These are phyloP conservation scores for Prionailurus bengalensis DNA, from an alignment of 2,113 vertebrate genomes.

Conservation along the genomic window DNA sequence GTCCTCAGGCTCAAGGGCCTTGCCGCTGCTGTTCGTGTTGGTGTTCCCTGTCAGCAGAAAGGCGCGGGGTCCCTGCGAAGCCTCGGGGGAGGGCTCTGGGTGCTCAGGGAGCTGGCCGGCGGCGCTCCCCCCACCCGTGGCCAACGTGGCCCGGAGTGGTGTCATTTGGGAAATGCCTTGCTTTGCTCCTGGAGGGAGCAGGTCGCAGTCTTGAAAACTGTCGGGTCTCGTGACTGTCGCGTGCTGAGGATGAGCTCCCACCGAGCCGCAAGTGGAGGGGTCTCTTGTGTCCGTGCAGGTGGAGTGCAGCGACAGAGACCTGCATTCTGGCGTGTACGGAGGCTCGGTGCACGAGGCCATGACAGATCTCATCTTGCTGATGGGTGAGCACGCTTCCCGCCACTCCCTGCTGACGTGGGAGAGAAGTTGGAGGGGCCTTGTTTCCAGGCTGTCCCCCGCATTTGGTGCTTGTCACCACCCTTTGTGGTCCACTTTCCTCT, in stretches of 20 bases:
- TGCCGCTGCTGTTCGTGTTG: not conserved
- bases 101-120: not conserved
- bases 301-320: slow-evolving; percentile 92
- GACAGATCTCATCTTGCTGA: slow-evolving; percentile 94
- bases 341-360: slow-evolving; percentile 98
- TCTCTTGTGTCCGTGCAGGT: slow-evolving; percentile 85
- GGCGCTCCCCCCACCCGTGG: fast-evolving
- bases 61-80: not conserved
- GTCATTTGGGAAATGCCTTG: not conserved
- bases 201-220: not conserved
- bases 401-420: fast-evolving
- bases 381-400: slow-evolving; percentile 89
- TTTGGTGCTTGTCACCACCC: fast-evolving
- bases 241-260: not conserved
- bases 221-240: not conserved
- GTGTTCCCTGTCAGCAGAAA: not conserved
- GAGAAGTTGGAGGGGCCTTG: fast-evolving
- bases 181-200: not conserved
- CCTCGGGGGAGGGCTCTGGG: no score
- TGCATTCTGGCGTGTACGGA: slow-evolving; percentile 98
- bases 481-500: not conserved
- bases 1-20: not conserved
- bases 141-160: not conserved
- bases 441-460: not conserved
- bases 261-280: not conserved